A percentile compares a stretch with the other conserved stretches of the same genome.
Evolutionary conservation across 2,113 vertebrate species (phyloP).

Genomic region (Cavia porcellus): DNA sequence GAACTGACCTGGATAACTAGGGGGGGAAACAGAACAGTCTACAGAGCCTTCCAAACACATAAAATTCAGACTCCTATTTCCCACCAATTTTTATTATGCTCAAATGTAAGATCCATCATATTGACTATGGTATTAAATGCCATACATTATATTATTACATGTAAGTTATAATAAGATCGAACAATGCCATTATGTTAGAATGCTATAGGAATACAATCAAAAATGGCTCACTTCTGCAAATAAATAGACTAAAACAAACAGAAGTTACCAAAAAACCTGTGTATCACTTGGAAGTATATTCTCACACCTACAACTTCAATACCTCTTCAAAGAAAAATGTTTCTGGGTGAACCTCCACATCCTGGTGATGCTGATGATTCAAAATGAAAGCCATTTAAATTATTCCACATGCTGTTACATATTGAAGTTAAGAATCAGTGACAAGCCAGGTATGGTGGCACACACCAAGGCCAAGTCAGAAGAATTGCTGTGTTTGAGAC

Average conservation of each 20-base stretch:
- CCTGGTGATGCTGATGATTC: constrained; percentile 65
- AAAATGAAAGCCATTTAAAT: constrained; percentile 73
- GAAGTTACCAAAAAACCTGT: neutral
- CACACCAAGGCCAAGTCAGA: neutral
- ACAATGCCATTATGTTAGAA: constrained; percentile 10
- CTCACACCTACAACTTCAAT: neutral
- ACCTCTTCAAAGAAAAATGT: constrained; percentile 66
- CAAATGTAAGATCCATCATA: neutral
- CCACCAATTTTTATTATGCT: constrained; percentile 11
- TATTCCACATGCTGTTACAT: constrained; percentile 66
- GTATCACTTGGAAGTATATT: neutral
- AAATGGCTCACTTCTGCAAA: neutral
- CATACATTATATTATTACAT: neutral
- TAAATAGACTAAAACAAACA: constrained; percentile 14
- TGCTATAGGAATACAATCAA: neutral
- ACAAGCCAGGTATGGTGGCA: neutral
- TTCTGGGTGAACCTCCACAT: constrained; percentile 46
- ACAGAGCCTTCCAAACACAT: neutral
- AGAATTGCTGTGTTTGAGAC: neutral
- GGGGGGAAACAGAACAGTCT: neutral
- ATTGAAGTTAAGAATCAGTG: constrained; percentile 84
- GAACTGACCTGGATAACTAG: neutral
- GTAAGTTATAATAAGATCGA: neutral
- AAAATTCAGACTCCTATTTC: constrained; percentile 8
- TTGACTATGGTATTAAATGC: neutral